Evolutionary conservation across 2,113 vertebrate genomes (phyloP), one percentile per base, ranked within the genome.

Genomic region (Macroglossus sobrinus): DNA sequence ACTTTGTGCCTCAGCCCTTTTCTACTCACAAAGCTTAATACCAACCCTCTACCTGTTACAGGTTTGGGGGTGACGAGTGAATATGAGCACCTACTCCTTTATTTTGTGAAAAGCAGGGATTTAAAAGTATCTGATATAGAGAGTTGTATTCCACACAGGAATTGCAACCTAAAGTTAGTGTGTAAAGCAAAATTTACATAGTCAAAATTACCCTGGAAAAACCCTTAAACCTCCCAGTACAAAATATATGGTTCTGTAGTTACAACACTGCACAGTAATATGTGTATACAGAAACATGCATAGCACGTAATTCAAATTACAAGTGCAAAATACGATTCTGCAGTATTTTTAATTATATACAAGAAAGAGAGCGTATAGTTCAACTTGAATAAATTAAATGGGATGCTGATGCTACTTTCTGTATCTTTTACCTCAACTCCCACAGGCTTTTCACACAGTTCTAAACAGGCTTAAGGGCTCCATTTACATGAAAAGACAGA

Each of bases 401-500:
- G 94, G 66, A 26, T 14, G 14, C 66, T 47, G 93, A 82, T 45
- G 91, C 76, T 85, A 22, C 88, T 30, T 80, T 87, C 80, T 10
- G 45, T 53, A 69, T 95, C 96, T 86, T 93, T 86, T 89, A 88
- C 96, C 90, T 76, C 94, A 79, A 91, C 96, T 94, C 97, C 95
- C 96, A 95, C 84, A 94, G 92, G 84, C 96, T 96, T 96, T 90
- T 57, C 14, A 4, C 66, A 79, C 63, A 94, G 91, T 74, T 93
- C 94, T 96, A 94, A 97, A 95, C 82, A 97, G 96, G 94, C 95
- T 98, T 96, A 96, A 68, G 81, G 84, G 72, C 63, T 96, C 97
- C 30, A 96, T 97, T 97, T 97, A 97, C 96, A 97, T 97, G 97
- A 96, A 97, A 97, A 97, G 97, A 87, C 95, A 94, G 82, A 89